phyloP scores from a whole-genome alignment of 2,797 vertebrate species.

The Gorsachius magnificus region DNA sequence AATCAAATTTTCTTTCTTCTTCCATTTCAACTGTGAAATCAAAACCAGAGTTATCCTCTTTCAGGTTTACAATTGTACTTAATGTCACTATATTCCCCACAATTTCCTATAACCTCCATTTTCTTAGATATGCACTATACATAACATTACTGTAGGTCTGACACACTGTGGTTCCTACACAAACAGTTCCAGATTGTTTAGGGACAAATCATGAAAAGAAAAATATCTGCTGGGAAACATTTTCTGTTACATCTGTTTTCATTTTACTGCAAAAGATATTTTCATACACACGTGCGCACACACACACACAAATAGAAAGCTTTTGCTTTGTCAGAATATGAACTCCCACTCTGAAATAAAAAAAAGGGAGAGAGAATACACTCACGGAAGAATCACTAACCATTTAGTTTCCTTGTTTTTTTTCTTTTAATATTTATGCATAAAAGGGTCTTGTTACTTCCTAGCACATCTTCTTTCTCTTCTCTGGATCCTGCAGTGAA shows the following conservation, averaged over 20 bases:
- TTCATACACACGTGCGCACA: not conserved
- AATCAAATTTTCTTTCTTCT: not conserved
- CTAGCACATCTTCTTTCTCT: not conserved
- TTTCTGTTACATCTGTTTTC: not conserved
- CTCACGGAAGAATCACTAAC: not conserved
- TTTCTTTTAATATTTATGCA: not conserved
- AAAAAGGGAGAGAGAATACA: not conserved
- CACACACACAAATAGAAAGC: not conserved
- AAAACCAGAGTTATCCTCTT: not conserved
- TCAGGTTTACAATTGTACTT: not conserved
- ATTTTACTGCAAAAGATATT: not conserved
- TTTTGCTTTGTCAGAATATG: not conserved
- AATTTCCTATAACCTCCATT: not conserved
- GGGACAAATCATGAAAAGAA: not conserved
- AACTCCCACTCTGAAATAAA: not conserved
- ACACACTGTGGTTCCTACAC: not conserved
- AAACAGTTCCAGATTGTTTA: not conserved
- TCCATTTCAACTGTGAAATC: not conserved
- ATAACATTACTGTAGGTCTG: not conserved
- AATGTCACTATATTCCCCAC: not conserved
- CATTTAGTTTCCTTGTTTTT: not conserved
- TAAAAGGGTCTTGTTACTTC: not conserved
- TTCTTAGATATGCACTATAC: not conserved
- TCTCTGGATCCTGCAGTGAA: not conserved
- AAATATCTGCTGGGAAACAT: not conserved